These are phyloP conservation scores for Malurus leucopterus DNA, from an alignment of 2,797 vertebrate genomes.

Conservation along the genomic window DNA sequence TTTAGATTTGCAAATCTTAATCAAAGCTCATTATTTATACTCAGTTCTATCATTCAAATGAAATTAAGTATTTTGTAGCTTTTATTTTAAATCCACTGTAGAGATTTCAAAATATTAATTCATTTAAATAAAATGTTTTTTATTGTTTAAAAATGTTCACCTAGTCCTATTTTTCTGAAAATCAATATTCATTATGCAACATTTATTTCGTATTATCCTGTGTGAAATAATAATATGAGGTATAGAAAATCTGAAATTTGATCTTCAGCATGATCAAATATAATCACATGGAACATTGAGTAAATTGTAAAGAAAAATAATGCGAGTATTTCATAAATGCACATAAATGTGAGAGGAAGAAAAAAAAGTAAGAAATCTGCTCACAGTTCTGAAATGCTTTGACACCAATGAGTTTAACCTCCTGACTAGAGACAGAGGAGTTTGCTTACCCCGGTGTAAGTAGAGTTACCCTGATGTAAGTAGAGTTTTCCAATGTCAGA, in stretches of 20 bases:
- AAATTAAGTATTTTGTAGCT: not conserved
- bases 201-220: not conserved
- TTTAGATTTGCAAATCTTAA: not conserved
- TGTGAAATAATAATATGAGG: not conserved
- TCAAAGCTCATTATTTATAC: not conserved
- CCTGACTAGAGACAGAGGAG: not conserved
- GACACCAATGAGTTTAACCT: not conserved
- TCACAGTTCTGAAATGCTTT: not conserved
- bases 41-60: not conserved
- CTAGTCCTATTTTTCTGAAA: not conserved
- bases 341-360: not conserved
- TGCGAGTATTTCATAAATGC: not conserved
- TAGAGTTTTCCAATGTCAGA: not conserved
- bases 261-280: not conserved
- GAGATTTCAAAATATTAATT: not conserved
- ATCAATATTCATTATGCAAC: not conserved
- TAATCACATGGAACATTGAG: not conserved
- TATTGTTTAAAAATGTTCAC: not conserved
- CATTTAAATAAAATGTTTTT: not conserved
- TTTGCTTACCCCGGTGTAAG: not conserved
- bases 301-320: not conserved
- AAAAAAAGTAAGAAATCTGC: not conserved
- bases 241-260: not conserved
- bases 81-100: not conserved
- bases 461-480: not conserved